A percentile compares a stretch with the other conserved stretches of the same genome.
These are phyloP conservation scores for Boleophthalmus pectinirostris DNA, from an alignment of 2,113 vertebrate genomes.

Conservation along the genomic window DNA sequence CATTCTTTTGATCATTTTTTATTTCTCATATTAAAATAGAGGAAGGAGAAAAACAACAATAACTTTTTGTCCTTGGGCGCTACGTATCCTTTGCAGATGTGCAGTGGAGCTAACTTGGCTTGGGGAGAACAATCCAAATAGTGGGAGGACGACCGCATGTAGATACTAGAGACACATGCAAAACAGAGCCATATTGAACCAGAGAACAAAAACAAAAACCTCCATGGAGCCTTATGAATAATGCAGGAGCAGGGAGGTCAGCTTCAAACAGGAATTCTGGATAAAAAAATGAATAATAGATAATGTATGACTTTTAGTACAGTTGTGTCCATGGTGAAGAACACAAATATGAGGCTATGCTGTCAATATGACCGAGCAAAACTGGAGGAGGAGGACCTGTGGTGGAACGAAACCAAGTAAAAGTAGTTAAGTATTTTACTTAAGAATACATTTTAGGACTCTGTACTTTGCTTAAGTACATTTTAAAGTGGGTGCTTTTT, in stretches of 20 bases:
- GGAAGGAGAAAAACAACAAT: conserved; percentile 5
- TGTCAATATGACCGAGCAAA: too few relatives aligned
- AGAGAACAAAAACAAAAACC: conserved; percentile 10
- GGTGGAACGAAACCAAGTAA: too few relatives aligned
- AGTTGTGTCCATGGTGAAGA: not conserved
- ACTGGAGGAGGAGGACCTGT: too few relatives aligned
- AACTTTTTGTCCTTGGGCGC: conserved; percentile 33
- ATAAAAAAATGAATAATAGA: not conserved
- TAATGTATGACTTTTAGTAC: not conserved
- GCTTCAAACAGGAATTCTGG: not conserved
- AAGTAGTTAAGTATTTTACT: too few relatives aligned
- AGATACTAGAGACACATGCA: conserved; percentile 24
- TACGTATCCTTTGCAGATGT: not conserved
- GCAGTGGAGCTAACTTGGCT: conserved; percentile 7
- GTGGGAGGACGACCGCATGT: conserved; percentile 20
- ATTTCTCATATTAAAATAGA: not conserved
- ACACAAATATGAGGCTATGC: not conserved
- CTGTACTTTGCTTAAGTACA: too few relatives aligned
- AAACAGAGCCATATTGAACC: conserved; percentile 1
- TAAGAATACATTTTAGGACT: too few relatives aligned
- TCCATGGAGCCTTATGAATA: not conserved
- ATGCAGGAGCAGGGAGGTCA: conserved; percentile 8
- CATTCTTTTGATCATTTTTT: too few relatives aligned
- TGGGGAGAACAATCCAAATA: conserved; percentile 42
- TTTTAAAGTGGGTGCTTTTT: too few relatives aligned